Base-by-base conservation (phyloP, 2,797 vertebrate genomes). In the Oryzias sinensis region DNA sequence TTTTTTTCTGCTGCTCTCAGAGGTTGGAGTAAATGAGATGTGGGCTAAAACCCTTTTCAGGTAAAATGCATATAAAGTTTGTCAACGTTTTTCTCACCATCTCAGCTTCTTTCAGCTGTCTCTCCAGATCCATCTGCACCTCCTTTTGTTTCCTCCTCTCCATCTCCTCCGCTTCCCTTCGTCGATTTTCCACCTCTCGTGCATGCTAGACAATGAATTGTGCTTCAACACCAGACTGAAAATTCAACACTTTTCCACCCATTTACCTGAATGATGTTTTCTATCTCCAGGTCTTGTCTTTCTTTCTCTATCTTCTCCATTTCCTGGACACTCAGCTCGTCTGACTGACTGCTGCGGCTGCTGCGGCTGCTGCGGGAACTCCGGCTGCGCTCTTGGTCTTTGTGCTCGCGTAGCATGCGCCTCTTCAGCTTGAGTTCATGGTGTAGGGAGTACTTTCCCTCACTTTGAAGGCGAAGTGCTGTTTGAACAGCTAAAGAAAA, bases 341-440 rank as follows among this genome's bases (percentile, higher is more conserved):
- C 85, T 0, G 84, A 88, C 58, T 89, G 79, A 77, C 85, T 83
- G 79, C 82, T 83, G 2, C 74, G 61, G 67, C 78, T 79, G 77
- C 83, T 81, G 2, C 77, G 64, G 69, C 80, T 81, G 77, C 87
- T 84, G 27, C 64, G 72, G 64, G 48, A 0, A 46, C 85, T 86
- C 6, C 68, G 65, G 70, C 68, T 80, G 56, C 73, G 87, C 53
- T 88, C 84, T 8, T 65, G 75, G 5, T 79, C 75, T 68, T 73
- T 80, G 66, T 73, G 60, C 22, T 88, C 78, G 18, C 92, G 84
- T 64, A 89, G 87, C 48, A 85, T 71, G 15, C 90, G 83, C 42
- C 92, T 74, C 64, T 86, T 92, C 53, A 88, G 62, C 50, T 93
- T 93, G 16, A 92, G 88, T 22, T 92, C 89, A 0, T 90, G 62